Evolutionary conservation across 2,797 vertebrate species (phyloP).

Genomic region (Eulemur mongoz): DNA sequence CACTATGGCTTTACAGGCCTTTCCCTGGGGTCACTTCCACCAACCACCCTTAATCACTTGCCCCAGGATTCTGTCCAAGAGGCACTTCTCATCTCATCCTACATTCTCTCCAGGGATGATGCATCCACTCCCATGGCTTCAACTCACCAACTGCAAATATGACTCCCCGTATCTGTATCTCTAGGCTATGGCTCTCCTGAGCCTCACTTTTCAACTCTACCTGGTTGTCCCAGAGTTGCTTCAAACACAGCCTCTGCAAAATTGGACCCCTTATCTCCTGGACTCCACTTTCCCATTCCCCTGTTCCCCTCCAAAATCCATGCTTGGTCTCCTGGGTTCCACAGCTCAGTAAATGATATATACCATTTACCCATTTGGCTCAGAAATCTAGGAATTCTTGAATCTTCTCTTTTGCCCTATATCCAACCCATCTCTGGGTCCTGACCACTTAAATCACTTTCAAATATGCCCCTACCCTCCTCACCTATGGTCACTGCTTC

Average conservation of each 20-base stretch:
- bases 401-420: not conserved
- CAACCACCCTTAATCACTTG: not conserved
- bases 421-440: not conserved
- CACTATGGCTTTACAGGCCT: not conserved
- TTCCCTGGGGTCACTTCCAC: not conserved
- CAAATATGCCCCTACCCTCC: not conserved
- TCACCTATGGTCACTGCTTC: not conserved
- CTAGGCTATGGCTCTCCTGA: not conserved
- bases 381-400: constrained; percentile 14
- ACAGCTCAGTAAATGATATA: not conserved
- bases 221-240: not conserved
- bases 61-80: not conserved
- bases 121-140: not conserved
- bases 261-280: not conserved
- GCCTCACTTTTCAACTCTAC: not conserved
- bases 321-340: not conserved
- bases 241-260: not conserved
- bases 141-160: not conserved
- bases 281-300: not conserved
- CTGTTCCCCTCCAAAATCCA: not conserved
- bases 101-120: not conserved
- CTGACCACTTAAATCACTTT: constrained; percentile 4
- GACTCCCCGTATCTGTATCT: not conserved
- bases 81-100: not conserved
- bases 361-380: not conserved